These are phyloP conservation scores for Typhlomys cinereus DNA, from an alignment of 2,113 vertebrate species.

Conservation along the genomic window DNA sequence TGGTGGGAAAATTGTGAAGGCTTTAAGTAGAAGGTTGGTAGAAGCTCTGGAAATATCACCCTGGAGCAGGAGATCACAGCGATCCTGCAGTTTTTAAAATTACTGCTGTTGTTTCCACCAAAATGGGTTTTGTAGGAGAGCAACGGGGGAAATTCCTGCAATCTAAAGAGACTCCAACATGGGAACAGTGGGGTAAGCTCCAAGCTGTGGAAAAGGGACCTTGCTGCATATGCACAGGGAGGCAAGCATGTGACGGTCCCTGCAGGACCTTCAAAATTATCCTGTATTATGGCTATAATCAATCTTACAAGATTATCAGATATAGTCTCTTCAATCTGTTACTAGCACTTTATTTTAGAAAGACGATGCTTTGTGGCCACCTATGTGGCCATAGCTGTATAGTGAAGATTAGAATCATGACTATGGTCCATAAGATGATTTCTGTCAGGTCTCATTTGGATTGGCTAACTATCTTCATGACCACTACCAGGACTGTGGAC, in stretches of 20 bases:
- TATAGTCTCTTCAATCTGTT: not conserved
- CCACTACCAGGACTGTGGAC: not conserved
- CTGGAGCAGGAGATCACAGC: not conserved
- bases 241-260: not conserved
- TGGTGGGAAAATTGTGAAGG: not conserved
- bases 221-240: not conserved
- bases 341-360: conserved; percentile 3
- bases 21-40: not conserved
- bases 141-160: not conserved
- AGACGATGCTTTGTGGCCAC: not conserved
- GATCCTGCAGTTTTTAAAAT: not conserved
- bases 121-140: not conserved
- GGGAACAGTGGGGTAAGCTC: not conserved
- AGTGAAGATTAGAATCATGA: not conserved
- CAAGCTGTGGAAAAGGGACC: not conserved
- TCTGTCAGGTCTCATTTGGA: not conserved
- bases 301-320: not conserved
- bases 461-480: not conserved
- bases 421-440: not conserved
- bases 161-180: not conserved
- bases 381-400: not conserved
- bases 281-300: not conserved
- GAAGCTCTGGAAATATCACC: not conserved
- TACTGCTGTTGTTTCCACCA: not conserved
- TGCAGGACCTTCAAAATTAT: not conserved